phyloP scores from a whole-genome alignment of 2,113 vertebrate species.

The Xenotilapia leptura region DNA sequence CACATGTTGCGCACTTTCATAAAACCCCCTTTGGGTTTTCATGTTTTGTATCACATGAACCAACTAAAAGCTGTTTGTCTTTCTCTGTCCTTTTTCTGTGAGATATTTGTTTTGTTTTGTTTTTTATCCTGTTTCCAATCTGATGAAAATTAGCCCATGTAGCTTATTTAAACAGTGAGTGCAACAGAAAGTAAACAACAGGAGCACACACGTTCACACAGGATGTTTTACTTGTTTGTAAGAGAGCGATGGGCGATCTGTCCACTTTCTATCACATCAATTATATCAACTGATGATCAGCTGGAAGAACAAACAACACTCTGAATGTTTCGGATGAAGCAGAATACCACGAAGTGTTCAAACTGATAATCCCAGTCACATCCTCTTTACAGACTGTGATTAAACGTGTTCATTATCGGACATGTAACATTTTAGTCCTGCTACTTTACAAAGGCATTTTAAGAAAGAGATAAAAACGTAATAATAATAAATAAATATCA shows the following conservation, averaged over 20 bases:
- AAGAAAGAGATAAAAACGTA: not conserved
- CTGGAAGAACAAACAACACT: not conserved
- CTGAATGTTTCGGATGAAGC: not conserved
- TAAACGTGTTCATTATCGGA: not conserved
- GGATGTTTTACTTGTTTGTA: not conserved
- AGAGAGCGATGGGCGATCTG: fast-evolving
- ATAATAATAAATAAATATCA: not conserved
- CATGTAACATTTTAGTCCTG: not conserved
- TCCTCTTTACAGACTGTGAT: not conserved
- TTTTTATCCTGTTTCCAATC: not conserved
- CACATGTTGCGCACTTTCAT: not conserved
- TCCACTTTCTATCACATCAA: not conserved
- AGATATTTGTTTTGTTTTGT: not conserved
- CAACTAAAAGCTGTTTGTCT: not conserved
- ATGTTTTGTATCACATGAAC: not conserved
- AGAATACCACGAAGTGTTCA: not conserved
- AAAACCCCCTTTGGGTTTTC: not conserved
- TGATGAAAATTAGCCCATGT: not conserved
- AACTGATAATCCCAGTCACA: not conserved
- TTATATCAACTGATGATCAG: not conserved
- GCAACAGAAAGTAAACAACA: not conserved
- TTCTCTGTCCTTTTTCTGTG: not conserved
- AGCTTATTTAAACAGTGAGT: not conserved
- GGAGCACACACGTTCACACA: not conserved
- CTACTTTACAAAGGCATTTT: not conserved